Percentiles rank a stretch among this genome's conserved stretches.
These are phyloP conservation scores for Darevskia nairensis DNA, from an alignment of 2,797 vertebrate species.

Conservation along the genomic window DNA sequence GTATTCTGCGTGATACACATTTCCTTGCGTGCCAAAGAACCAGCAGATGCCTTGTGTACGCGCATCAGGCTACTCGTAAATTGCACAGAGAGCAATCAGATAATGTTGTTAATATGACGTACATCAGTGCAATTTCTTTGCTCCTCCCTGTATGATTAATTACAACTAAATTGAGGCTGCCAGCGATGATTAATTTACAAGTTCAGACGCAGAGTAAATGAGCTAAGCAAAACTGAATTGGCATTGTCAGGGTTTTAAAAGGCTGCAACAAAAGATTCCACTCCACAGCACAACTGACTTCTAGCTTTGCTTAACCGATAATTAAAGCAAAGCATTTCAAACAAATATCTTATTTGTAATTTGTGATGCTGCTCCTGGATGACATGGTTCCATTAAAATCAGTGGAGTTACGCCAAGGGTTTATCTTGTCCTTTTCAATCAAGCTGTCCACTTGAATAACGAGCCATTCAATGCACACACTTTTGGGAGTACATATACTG, in stretches of 20 bases:
- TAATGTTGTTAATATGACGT: conserved; percentile 75
- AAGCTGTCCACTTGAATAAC: not conserved
- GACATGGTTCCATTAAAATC: conserved; percentile 25
- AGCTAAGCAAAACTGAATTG: conserved; percentile 77
- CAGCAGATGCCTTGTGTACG: conserved; percentile 62
- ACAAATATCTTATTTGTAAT: conserved; percentile 48
- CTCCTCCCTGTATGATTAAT: conserved; percentile 81
- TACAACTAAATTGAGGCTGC: conserved; percentile 80
- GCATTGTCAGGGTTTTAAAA: conserved; percentile 72
- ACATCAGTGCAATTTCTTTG: conserved; percentile 73
- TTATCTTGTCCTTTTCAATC: not conserved
- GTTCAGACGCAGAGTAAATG: conserved; percentile 78
- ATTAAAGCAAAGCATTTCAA: conserved; percentile 48
- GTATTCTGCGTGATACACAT: conserved; percentile 45
- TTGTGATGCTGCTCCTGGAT: conserved; percentile 23
- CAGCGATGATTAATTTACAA: conserved; percentile 82
- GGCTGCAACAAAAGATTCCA: conserved; percentile 65
- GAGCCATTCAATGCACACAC: not conserved
- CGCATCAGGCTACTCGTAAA: conserved; percentile 74
- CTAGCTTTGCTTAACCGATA: conserved; percentile 56
- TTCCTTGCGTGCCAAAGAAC: conserved; percentile 54
- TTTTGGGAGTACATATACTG: conserved; percentile 28
- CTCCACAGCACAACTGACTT: conserved; percentile 51
- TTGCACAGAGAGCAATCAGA: conserved; percentile 76
- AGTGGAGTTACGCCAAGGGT: conserved; percentile 18